Evolutionary conservation across 2,888 invertebrate species (phyloP).

Genomic region (Drosophila nr. perissopoda): DNA sequence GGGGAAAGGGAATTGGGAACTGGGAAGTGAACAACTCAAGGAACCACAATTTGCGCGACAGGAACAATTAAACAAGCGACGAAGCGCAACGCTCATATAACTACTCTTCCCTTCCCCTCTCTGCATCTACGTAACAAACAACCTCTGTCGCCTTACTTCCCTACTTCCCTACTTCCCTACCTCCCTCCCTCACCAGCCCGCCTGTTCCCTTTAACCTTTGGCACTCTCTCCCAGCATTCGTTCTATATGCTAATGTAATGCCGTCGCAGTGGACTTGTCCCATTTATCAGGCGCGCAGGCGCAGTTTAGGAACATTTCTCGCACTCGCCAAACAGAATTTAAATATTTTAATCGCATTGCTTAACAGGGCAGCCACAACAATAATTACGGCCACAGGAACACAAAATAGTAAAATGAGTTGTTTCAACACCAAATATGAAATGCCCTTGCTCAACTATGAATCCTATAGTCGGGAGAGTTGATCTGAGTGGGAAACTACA

Average conservation of each 20-base stretch:
- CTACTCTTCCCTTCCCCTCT: background rate
- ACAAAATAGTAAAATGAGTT: constrained; percentile 11
- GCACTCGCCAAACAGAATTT: constrained; percentile 67
- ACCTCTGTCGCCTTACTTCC: background rate
- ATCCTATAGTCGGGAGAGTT: background rate
- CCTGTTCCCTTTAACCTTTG: background rate
- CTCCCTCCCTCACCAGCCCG: background rate
- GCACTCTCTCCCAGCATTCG: constrained; percentile 34
- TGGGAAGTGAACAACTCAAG: constrained; percentile 36
- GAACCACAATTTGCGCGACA: constrained; percentile 71
- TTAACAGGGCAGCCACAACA: constrained; percentile 38
- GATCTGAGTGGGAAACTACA: background rate
- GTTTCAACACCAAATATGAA: constrained; percentile 9
- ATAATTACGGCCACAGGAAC: constrained; percentile 22
- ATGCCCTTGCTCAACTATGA: constrained; percentile 22
- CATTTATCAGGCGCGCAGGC: constrained; percentile 77
- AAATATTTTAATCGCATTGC: constrained; percentile 78
- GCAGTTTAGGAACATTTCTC: constrained; percentile 55
- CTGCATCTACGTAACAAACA: background rate
- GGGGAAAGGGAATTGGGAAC: background rate
- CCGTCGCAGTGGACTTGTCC: constrained; percentile 64
- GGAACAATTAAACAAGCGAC: constrained; percentile 75
- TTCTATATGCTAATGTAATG: constrained; percentile 63
- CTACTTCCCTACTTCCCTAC: background rate
- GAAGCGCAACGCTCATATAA: constrained; percentile 60